Evolutionary conservation across 64 coral and sea anemone genomes (phyloP), one percentile per base, ranked within the genome.

Genomic region (Actinia tenebrosa): DNA sequence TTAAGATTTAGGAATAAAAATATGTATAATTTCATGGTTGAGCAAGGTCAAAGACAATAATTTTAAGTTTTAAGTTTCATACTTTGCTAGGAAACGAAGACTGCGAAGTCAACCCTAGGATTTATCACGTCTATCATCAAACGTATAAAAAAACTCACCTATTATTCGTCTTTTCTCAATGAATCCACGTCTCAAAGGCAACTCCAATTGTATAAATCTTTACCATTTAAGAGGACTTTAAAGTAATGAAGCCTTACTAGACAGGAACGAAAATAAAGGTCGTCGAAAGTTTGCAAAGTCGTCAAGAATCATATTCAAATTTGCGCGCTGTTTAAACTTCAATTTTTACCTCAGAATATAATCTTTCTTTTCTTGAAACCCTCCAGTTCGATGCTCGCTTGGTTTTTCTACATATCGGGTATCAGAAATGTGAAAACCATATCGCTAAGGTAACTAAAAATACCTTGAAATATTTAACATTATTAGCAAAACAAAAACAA

Each of bases 281-380:
- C 69, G 25, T 11, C 5, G 69, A 75, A 75, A 75, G 69, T 75
- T 75, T 75, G 42, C 27, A 75, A 66, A 66, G 63, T 66, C 69
- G 8, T 30, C 69, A 75, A 14, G 69, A 75, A 75, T 27, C 69
- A 75, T 45, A 81, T 81, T 81, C 79, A 81, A 81, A 81, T 81
- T 81, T 81, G 46, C 79, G 79, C 79, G 79, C 79, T 81, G 79
- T 81, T 81, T 81, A 53, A 81, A 81, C 79, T 47, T 2, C 79
- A 42, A 14, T 30, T 75, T 75, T 75, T 75, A 75, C 69, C 69
- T 42, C 27, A 6, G 46, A 81, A 81, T 52, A 9, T 81, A 0
- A 45, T 20, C 19, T 47, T 50, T 16, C 25, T 30, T 10, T 26
- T 14, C 69, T 75, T 75, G n/a, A 75, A 75, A 75, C 13, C 26